phyloP scores from a whole-genome alignment of 2,888 invertebrate species.

The Andricus curvator region DNA sequence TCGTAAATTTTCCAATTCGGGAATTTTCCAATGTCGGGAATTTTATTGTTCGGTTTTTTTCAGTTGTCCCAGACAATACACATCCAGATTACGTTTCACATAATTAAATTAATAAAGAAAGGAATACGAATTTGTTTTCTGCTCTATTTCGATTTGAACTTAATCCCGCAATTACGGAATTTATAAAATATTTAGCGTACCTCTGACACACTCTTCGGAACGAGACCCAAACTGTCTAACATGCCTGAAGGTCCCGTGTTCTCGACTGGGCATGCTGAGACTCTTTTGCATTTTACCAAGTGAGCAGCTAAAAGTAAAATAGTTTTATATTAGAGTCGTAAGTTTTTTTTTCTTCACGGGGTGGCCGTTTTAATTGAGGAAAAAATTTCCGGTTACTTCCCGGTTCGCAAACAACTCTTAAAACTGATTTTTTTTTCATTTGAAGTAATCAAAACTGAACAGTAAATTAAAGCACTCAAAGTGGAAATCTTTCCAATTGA shows the following conservation, averaged over 20 bases:
- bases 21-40: no score
- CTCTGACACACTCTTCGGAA: conserved; percentile 69
- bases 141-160: conserved; percentile 20
- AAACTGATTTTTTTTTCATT: no score
- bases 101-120: no score
- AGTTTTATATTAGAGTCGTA: conserved; percentile 32
- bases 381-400: no score
- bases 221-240: conserved; percentile 74
- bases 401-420: no score
- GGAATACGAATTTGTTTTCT: not conserved
- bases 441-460: no score
- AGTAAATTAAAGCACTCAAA: no score
- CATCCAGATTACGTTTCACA: not conserved
- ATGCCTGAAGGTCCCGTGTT: conserved; percentile 79
- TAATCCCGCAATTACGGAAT: conserved; percentile 15
- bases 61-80: not conserved
- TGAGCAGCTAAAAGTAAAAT: conserved; percentile 81
- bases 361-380: no score
- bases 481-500: no score
- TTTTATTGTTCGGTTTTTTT: no score
- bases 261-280: conserved; percentile 85
- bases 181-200: conserved; percentile 45
- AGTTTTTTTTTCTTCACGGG: not conserved
- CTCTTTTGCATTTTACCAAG: conserved; percentile 86
- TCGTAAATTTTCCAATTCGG: no score